Base-by-base conservation (phyloP, 2,113 vertebrate species). In the Sapayoa aenigma region DNA sequence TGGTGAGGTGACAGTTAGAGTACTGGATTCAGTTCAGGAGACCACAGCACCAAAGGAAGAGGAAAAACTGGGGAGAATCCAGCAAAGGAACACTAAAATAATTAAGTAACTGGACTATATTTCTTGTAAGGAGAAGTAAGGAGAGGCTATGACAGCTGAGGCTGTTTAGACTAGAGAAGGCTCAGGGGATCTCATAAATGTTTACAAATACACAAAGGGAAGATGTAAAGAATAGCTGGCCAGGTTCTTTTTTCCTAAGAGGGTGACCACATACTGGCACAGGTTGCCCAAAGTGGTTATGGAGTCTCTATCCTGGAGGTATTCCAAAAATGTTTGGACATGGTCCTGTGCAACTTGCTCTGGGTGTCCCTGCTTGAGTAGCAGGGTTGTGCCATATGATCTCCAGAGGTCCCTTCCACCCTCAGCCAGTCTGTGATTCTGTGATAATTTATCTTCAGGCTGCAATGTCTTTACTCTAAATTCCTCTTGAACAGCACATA, bases 311-410 rank as follows among this genome's bases (percentile, higher is more conserved):
- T 62, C 17, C 22, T 4, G 4, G 27, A 69, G 31, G 5, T 31
- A 24, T 42, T 84, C 24, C 24, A 59, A 44, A 85, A 15, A 11
- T 33, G 21, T 21, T 12, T 42, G 24, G 37, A 60, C 14, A 18
- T 16, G 20, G 24, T 23, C 18, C 31, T 49, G n/a, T 31, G 44
- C 6, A 72, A 24, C 27, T 23, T n/a, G 9, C 16, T 63, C 27
- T 15, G 20, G 12, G 16, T 39, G 13, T 12, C 10, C 28, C 20
- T 49, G 23, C 18, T 35, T 30, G 47, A 76, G 31, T 9, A 41
- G 12, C 13, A 9, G 9, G 3, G 0, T 23, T 65, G 13, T 41
- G 14, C 3, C 1, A 1, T 14, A 20, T 0, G 1, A 68, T 4
- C 1, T 4, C 27, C 35, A 91, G 62, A 56, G 37, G 5, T 52